Conservation (phyloP, 2,113 vertebrate species). For the Nothocercus nigrocapillus region DNA sequence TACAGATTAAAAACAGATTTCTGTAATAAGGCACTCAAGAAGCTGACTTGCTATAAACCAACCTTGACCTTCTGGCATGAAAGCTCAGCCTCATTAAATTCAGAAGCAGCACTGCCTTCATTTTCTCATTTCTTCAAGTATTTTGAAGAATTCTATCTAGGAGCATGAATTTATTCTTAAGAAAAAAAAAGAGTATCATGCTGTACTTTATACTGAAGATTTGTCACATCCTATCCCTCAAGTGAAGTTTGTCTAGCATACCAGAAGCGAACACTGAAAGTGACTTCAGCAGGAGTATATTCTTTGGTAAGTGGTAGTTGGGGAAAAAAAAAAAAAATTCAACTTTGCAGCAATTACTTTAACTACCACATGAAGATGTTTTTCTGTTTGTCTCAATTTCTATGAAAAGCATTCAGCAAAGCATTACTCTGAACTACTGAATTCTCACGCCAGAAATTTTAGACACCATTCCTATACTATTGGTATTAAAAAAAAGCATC, state of each 20-base stretch:
- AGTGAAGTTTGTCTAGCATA: not conserved
- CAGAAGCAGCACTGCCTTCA: not conserved
- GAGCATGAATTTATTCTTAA: not conserved
- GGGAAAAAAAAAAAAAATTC: too few relatives aligned
- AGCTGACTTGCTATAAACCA: not conserved
- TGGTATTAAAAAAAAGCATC: not conserved
- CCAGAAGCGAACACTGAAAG: not conserved
- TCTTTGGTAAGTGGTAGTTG: not conserved
- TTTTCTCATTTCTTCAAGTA: not conserved
- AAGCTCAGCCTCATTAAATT: not conserved
- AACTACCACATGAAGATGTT: not conserved
- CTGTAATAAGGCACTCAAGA: not conserved
- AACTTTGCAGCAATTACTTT: not conserved
- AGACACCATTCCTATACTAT: not conserved
- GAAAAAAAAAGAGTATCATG: not conserved
- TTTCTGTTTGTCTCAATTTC: not conserved
- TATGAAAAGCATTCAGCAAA: not conserved
- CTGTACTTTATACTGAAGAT: not conserved
- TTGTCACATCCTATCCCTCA: not conserved
- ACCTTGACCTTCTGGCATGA: not conserved
- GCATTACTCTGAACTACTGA: not conserved
- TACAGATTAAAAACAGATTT: not conserved
- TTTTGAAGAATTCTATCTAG: not conserved
- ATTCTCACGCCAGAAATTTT: not conserved
- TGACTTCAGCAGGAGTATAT: not conserved